phyloP scores from a whole-genome alignment of 1,140 invertebrate species.

The Apocrypta bakeri region DNA sequence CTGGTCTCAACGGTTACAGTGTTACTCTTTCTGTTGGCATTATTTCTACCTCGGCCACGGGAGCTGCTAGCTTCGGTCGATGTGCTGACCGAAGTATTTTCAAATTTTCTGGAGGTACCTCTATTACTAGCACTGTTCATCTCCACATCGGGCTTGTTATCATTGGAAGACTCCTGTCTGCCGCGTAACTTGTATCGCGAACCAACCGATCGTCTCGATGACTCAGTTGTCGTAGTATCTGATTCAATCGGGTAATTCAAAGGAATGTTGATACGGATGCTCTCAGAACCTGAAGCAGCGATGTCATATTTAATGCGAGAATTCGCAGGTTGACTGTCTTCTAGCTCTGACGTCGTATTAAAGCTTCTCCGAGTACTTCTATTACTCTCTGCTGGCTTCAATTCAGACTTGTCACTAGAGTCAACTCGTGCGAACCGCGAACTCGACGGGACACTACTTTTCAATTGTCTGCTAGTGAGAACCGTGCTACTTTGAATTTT shows the following conservation, averaged over 20 bases:
- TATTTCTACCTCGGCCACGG: neutral
- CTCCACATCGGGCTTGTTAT: conserved; percentile 1
- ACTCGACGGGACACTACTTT: neutral
- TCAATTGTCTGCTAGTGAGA: neutral
- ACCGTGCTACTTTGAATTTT: conserved; percentile 14
- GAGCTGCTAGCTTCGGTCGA: neutral
- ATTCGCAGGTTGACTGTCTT: neutral
- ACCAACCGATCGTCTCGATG: neutral
- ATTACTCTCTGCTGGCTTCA: neutral
- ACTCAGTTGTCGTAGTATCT: neutral
- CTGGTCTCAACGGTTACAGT: neutral
- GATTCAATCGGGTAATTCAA: neutral
- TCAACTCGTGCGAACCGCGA: conserved; percentile 1
- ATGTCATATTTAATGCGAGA: conserved; percentile 14
- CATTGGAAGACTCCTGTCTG: conserved; percentile 25
- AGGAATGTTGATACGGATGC: conserved; percentile 31
- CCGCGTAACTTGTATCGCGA: neutral
- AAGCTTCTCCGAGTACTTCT: neutral
- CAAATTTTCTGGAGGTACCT: neutral
- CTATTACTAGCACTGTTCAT: neutral
- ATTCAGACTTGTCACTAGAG: neutral
- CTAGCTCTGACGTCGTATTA: neutral
- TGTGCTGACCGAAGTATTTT: neutral
- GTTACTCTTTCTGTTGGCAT: neutral
- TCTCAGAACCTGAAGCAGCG: conserved; percentile 27